Conservation (phyloP, 1,140 invertebrate genomes). For the Aphaenogaster rudis region DNA sequence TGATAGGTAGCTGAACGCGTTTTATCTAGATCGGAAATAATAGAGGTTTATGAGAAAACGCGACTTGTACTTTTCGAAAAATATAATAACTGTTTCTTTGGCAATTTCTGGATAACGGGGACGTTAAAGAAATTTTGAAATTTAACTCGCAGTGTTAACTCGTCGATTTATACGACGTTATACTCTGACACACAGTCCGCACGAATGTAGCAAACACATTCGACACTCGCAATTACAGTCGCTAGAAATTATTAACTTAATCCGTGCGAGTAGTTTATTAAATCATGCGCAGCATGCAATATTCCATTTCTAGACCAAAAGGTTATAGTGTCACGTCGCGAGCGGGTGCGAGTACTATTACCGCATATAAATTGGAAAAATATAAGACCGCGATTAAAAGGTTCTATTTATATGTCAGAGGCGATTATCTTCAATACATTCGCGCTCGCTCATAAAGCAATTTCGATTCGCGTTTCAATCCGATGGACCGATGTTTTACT, state of each 20-base stretch:
- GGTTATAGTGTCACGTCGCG: not conserved
- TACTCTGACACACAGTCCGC: not conserved
- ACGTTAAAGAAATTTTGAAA: not conserved
- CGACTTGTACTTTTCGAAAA: not conserved
- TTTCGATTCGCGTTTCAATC: conserved; percentile 10
- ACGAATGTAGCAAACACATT: conserved; percentile 15
- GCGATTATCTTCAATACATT: conserved; percentile 21
- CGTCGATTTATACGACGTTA: not conserved
- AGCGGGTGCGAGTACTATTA: not conserved
- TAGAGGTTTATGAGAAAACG: not conserved
- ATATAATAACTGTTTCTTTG: not conserved
- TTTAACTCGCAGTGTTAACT: conserved; percentile 17
- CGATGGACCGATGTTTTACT: conserved; percentile 7
- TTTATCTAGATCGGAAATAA: conserved; percentile 11
- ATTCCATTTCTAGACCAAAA: conserved; percentile 31
- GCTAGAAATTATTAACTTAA: conserved; percentile 54
- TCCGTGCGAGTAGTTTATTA: conserved; percentile 36
- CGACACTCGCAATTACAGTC: conserved; percentile 28
- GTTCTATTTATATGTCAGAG: conserved; percentile 3
- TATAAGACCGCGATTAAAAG: conserved; percentile 40
- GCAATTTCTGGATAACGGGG: not conserved
- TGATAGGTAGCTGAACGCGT: not conserved
- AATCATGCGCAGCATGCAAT: conserved; percentile 36
- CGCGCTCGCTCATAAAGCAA: not conserved
- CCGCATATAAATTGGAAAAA: conserved; percentile 37